These are phyloP conservation scores for Hartigia nigra DNA, from an alignment of 2,888 invertebrate species.

Conservation along the genomic window DNA sequence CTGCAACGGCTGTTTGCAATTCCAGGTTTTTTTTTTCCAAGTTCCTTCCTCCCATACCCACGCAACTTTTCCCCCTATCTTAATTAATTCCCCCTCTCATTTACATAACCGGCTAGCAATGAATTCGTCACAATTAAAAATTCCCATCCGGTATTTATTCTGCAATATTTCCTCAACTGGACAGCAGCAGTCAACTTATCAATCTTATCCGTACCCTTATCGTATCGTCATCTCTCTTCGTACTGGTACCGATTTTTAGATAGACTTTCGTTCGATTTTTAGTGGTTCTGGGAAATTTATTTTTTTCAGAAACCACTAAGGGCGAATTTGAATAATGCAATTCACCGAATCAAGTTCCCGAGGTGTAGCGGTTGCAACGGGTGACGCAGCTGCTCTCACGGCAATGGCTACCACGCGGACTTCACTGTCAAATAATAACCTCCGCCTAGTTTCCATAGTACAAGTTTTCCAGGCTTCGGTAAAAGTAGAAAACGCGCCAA, in stretches of 20 bases:
- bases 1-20: neutral
- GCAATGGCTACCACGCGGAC: neutral
- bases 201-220: neutral
- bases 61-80: neutral
- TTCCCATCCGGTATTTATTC: neutral
- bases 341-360: conserved; percentile 52
- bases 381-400: neutral
- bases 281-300: too few species aligned
- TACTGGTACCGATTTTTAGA: conserved; percentile 14
- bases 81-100: neutral
- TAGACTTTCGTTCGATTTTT: too few species aligned
- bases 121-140: neutral
- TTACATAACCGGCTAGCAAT: neutral
- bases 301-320: conserved; percentile 7
- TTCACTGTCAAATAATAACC: conserved; percentile 51
- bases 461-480: conserved; percentile 40
- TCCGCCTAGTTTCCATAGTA: conserved; percentile 44
- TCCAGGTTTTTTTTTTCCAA: neutral
- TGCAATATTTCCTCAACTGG: neutral
- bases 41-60: neutral
- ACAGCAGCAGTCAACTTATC: neutral
- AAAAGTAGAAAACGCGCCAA: conserved; percentile 28
- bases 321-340: conserved; percentile 56
- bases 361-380: conserved; percentile 43
- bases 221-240: neutral